Evolutionary conservation across 2,888 invertebrate genomes (phyloP).

Genomic region (Tetropium fuscum): DNA sequence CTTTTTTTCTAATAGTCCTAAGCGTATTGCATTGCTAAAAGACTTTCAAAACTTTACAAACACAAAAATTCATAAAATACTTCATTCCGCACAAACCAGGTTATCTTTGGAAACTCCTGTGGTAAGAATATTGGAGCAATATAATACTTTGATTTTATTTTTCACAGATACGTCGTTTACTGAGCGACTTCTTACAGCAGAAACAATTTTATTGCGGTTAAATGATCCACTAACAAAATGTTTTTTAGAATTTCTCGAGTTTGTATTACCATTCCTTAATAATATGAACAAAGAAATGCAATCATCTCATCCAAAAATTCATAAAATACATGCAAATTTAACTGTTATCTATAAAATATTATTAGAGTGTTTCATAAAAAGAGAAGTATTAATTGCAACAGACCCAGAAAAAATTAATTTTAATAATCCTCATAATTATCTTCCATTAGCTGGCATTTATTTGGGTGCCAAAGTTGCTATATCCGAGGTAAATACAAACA

Average conservation of each 20-base stretch:
- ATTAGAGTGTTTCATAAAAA: conserved; percentile 27
- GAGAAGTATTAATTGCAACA: neutral
- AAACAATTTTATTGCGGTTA: conserved; percentile 2
- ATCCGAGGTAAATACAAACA: neutral
- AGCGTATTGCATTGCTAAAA: conserved; percentile 46
- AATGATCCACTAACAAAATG: neutral
- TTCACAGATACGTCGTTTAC: conserved; percentile 12
- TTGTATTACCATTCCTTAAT: conserved; percentile 22
- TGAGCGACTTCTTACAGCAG: conserved; percentile 4
- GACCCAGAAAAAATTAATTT: conserved; percentile 14
- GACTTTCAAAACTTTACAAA: conserved; percentile 50
- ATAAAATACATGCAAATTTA: conserved; percentile 4
- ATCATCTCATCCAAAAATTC: conserved; percentile 21
- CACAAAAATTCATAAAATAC: conserved; percentile 49
- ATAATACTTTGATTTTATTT: neutral
- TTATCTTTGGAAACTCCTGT: conserved; percentile 38
- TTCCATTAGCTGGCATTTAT: conserved; percentile 30
- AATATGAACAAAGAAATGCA: conserved; percentile 33
- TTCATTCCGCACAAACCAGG: conserved; percentile 49
- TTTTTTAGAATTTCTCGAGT: conserved; percentile 23
- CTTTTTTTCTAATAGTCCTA: conserved; percentile 51
- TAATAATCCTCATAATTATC: conserved; percentile 28
- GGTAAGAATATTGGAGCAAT: neutral
- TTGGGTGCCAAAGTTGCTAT: conserved; percentile 31
- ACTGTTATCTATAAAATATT: neutral